Evolutionary conservation across 2,113 vertebrate genomes (phyloP).

Genomic region (Lasiurus cinereus): DNA sequence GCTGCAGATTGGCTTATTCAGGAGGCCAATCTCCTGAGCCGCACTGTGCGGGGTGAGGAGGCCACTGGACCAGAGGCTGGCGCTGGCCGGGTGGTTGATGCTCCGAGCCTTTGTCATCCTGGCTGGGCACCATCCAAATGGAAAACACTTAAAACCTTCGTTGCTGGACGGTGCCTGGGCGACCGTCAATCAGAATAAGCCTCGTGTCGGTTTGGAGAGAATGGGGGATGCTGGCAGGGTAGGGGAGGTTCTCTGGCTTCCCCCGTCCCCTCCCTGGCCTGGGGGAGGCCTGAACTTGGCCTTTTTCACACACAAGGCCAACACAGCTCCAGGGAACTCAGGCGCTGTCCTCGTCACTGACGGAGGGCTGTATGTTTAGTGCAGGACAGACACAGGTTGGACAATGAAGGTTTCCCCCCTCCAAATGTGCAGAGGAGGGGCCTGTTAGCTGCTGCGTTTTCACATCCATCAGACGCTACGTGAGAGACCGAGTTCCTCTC

Average conservation of each 20-base stretch:
- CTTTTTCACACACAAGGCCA: background rate
- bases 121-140: constrained; percentile 53
- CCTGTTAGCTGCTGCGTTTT: background rate
- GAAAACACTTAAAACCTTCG: constrained; percentile 60
- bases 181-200: background rate
- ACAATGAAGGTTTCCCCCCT: constrained; percentile 1
- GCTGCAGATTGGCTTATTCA: too few relatives aligned
- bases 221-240: background rate
- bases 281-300: background rate
- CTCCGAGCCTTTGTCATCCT: constrained; percentile 47
- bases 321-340: background rate
- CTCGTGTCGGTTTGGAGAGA: background rate
- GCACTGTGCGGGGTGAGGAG: background rate
- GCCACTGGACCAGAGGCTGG: background rate
- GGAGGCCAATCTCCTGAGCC: background rate
- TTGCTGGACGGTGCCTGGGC: background rate
- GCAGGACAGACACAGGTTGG: background rate
- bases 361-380: background rate
- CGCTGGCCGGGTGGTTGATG: constrained; percentile 19
- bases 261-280: background rate
- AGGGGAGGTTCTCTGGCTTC: background rate
- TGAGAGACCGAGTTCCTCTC: background rate
- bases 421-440: background rate
- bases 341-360: background rate
- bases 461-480: background rate